Base-by-base conservation (phyloP, 1,140 invertebrate species). In the Drosophila parvula region DNA sequence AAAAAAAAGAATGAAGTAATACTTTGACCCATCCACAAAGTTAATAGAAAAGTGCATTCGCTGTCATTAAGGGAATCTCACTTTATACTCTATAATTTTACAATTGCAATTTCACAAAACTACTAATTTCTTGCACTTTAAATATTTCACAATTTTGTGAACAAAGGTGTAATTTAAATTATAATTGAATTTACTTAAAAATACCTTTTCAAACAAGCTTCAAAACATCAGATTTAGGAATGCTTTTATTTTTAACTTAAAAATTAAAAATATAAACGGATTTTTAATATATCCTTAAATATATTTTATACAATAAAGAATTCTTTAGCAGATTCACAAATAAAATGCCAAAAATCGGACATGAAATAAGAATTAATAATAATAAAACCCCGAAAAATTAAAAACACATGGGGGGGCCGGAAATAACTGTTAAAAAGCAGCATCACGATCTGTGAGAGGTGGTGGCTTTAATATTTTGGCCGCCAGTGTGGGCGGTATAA, bases 401-500 rank as follows among this genome's bases (percentile, higher is more conserved):
- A 55, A 47, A 64, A 63, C 55, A n/a, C 12, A 34, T 61, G 30
- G 30, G 30, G 30, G 6, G 5, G 27, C 18, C 40, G 45, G 30
- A 34, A 28, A 53, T 50, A 62, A 50, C 68, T 41, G 56, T 38
- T 71, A 22, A 34, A 34, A 36, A 30, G 12, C 43, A 30, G 12
- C 43, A 18, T 9, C 11, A 28, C 38, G 44, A 41, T 27, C 7
- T 18, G 22, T 55, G 6, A 11, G 12, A 14, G 51, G 12, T 18
- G 45, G 57, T 30, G 28, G 38, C 12, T 18, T 44, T 40, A 34
- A 45, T 73, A 62, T 79, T 83, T 70, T 14, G 27, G 62, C 28
- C 47, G 30, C 34, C 44, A 81, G 59, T 73, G 68, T 71, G 51
- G 53, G 51, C 67, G 68, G 55, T 47, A 44, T 50, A 59, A 71